A percentile compares a stretch with the other conserved stretches of the same genome.
These are phyloP conservation scores for Gonioctena quinquepunctata DNA, from an alignment of 1,140 invertebrate genomes.

Conservation along the genomic window DNA sequence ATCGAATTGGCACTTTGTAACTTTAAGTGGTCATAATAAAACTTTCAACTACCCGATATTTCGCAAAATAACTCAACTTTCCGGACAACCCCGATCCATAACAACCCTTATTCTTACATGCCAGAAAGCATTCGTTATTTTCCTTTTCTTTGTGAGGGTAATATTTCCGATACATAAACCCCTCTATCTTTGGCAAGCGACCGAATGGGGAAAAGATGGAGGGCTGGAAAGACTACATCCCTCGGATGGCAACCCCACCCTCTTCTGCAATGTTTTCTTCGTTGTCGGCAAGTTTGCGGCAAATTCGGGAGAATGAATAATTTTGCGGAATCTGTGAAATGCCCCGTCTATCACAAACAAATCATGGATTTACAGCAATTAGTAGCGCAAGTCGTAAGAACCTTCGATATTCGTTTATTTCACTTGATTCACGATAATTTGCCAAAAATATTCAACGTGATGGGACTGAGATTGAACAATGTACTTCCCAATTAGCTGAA, in stretches of 20 bases:
- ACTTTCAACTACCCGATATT: not conserved
- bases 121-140: not conserved
- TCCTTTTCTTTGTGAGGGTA: not conserved
- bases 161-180: not conserved
- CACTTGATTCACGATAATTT: too few relatives aligned
- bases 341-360: too few relatives aligned
- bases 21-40: not conserved
- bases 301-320: not conserved
- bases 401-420: too few relatives aligned
- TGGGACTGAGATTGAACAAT: too few relatives aligned
- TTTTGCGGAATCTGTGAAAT: not conserved
- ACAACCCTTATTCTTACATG: not conserved
- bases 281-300: not conserved
- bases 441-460: too few relatives aligned
- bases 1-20: not conserved
- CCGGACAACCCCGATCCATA: not conserved
- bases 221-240: not conserved
- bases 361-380: too few relatives aligned
- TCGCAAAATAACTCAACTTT: not conserved
- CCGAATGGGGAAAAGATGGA: slow-evolving; percentile 1
- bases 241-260: not conserved
- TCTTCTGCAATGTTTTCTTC: not conserved
- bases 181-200: not conserved
- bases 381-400: too few relatives aligned
- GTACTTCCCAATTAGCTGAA: too few relatives aligned